Conservation (phyloP, 2,113 vertebrate genomes). For the Eublepharis macularius region DNA sequence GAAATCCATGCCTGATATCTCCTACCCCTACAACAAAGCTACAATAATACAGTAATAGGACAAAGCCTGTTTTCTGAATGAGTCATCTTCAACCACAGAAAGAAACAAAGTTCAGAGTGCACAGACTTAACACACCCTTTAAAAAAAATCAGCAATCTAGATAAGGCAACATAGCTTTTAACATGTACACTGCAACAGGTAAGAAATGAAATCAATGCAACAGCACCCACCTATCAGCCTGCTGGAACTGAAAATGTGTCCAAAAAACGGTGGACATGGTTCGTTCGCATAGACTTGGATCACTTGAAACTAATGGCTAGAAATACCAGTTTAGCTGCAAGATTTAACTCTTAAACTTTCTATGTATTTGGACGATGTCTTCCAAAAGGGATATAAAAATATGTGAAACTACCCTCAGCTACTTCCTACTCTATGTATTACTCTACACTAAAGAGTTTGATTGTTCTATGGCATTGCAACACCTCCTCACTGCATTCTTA, state of each 20-base stretch:
- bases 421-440: not conserved
- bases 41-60: not conserved
- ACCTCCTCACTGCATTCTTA: not conserved
- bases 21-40: fast-evolving
- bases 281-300: not conserved
- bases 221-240: not conserved
- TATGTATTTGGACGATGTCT: not conserved
- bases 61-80: not conserved
- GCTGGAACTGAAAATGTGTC: not conserved
- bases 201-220: not conserved
- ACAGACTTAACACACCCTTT: conserved; percentile 33
- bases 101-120: conserved; percentile 58
- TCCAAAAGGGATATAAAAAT: not conserved
- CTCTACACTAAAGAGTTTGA: too few species aligned
- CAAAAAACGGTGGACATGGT: not conserved
- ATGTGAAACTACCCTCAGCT: not conserved
- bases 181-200: not conserved
- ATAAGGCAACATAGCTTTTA: not conserved
- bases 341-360: not conserved
- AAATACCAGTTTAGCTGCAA: fast-evolving
- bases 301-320: fast-evolving
- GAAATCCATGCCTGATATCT: fast-evolving
- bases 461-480: not conserved
- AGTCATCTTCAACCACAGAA: not conserved
- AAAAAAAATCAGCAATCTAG: conserved; percentile 5